Conservation (phyloP, 2,797 vertebrate genomes). For the Meriones psammophilus region DNA sequence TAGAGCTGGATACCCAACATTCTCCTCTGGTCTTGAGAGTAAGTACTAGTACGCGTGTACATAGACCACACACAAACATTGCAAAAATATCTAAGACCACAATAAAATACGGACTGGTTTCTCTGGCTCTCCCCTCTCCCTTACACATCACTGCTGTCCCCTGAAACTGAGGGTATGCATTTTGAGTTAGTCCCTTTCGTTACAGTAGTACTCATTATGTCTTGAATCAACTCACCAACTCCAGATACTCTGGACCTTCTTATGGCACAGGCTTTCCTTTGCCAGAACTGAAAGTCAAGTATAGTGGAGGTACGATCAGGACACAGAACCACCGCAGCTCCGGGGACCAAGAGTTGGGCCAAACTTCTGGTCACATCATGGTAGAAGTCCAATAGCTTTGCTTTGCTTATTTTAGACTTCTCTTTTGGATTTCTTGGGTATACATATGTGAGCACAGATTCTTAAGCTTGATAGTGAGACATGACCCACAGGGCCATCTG, state of each 20-base stretch:
- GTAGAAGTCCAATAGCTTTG: not conserved
- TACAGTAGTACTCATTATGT: not conserved
- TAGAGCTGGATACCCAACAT: not conserved
- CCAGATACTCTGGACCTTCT: not conserved
- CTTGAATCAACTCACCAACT: not conserved
- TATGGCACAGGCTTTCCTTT: not conserved
- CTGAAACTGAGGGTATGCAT: not conserved
- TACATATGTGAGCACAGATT: not conserved
- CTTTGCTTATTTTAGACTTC: not conserved
- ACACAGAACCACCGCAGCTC: not conserved
- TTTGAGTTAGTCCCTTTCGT: not conserved
- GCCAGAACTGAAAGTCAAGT: not conserved
- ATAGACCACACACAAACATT: not conserved
- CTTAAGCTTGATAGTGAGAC: conserved; percentile 28
- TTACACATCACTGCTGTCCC: not conserved
- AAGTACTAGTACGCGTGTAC: too few species aligned
- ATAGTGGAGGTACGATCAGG: not conserved
- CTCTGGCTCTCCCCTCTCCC: not conserved
- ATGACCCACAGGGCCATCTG: not conserved
- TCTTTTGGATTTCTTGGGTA: not conserved
- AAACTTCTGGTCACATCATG: not conserved
- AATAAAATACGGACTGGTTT: conserved; percentile 35
- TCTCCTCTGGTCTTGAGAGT: not conserved
- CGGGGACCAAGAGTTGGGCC: not conserved
- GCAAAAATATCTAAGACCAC: not conserved